Base-by-base conservation (phyloP, 2,888 invertebrate species). In the Atherix ibis region DNA sequence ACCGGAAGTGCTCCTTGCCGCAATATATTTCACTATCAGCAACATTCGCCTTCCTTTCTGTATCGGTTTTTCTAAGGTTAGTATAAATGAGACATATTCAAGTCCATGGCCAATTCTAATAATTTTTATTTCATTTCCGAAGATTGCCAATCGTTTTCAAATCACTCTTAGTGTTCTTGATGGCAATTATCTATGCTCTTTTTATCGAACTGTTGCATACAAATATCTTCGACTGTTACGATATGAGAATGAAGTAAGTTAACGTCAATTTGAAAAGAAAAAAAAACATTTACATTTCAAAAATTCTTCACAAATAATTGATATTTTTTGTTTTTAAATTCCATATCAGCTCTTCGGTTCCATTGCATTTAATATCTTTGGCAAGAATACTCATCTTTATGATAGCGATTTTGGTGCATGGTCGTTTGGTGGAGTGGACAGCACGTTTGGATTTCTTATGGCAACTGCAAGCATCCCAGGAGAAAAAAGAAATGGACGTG, bases 401-500 rank as follows among this genome's bases (percentile, higher is more conserved):
- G 41, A 56, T 88, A 47, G 84, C 84, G 4, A 79, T 91, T 43
- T 63, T 87, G 36, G 67, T 88, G 33, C 88, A 89, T 57, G 88
- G 78, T 1, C 73, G 76, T 44, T 68, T 76, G 46, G 73, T 89
- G 49, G 89, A 92, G 62, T 91, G 89, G 85, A 89, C 88, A 31
- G 82, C 85, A 14, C 66, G 89, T 18, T 65, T 82, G 29, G 81
- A 82, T 63, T 82, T 82, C 56, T 64, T 82, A 17, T 82, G 81
- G 81, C 81, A 82, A 56, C 67, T 79, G 43, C 80, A 88, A 66
- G 88, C 88, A 4, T 73, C 83, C 33, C 87, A 89, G 52, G 89
- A 91, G 63, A 88, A 88, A 58, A 70, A 79, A 34, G 89, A 88
- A 57, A 88, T 91, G 88, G 84, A 84, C 47, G 83, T 87, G n/a